Percentiles rank a stretch among this genome's conserved stretches.
These are phyloP conservation scores for Toxostoma redivivum DNA, from an alignment of 2,113 vertebrate species.

Conservation along the genomic window DNA sequence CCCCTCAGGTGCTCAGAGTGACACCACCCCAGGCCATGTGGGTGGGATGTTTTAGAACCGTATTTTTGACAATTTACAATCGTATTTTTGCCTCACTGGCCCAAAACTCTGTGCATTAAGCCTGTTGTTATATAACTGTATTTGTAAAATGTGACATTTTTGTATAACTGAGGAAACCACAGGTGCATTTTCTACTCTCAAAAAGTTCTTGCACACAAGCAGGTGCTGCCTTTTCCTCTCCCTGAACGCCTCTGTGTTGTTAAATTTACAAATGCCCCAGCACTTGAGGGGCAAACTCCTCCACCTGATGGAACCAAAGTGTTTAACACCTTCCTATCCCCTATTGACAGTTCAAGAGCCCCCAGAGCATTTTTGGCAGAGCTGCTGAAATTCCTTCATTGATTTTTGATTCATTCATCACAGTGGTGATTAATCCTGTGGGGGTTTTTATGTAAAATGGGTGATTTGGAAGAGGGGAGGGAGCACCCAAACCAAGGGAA, in stretches of 20 bases:
- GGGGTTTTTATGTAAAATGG: neutral
- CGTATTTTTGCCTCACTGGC: neutral
- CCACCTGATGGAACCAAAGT: neutral
- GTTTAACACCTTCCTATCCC: neutral
- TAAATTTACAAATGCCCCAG: neutral
- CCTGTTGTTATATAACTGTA: neutral
- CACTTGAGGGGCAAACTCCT: neutral
- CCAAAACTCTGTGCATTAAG: neutral
- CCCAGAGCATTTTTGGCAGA: neutral
- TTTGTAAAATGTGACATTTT: neutral
- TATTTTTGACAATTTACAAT: neutral
- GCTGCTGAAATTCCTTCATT: neutral
- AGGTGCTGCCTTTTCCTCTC: neutral
- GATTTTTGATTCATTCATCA: neutral
- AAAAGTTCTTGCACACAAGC: accelerated
- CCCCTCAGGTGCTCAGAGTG: neutral
- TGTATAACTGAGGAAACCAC: neutral
- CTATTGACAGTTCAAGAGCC: neutral
- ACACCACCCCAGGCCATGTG: neutral
- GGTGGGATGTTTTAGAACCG: neutral
- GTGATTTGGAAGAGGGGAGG: neutral
- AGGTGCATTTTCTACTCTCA: neutral
- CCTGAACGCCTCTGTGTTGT: neutral
- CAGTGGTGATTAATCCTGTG: neutral
- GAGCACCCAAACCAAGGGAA: neutral